Percentiles rank a stretch among this genome's conserved stretches.
Conservation (phyloP, 2,797 vertebrate genomes). For the Characodon lateralis region DNA sequence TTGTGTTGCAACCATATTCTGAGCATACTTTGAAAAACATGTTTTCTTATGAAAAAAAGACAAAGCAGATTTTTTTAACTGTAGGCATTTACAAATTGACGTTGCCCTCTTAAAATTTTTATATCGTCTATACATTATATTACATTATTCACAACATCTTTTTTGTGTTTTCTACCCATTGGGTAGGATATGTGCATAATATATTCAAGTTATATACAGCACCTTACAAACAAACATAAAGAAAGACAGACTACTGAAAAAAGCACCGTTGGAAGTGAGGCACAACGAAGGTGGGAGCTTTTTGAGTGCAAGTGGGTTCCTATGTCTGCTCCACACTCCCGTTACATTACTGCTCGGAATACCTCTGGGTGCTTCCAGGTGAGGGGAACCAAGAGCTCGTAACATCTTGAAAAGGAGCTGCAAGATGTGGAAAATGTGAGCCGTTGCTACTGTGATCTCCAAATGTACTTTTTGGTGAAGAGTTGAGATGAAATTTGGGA, state of each 20-base stretch:
- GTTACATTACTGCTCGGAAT: conserved; percentile 60
- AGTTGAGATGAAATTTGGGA: conserved; percentile 2
- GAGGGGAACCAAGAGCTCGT: background rate
- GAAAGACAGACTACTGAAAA: conserved; percentile 86
- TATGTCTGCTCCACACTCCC: conserved; percentile 77
- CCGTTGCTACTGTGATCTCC: background rate
- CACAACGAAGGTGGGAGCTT: conserved; percentile 89
- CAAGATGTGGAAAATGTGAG: too few species aligned
- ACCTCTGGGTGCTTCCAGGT: conserved; percentile 32
- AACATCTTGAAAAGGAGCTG: background rate
- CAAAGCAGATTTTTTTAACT: conserved; percentile 82
- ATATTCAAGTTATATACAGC: conserved; percentile 97
- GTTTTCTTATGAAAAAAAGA: conserved; percentile 81
- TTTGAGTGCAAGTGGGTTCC: conserved; percentile 85
- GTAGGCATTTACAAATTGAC: conserved; percentile 93
- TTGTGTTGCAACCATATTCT: conserved; percentile 79
- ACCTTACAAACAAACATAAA: conserved; percentile 89
- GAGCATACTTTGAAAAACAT: conserved; percentile 88
- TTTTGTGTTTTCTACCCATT: conserved; percentile 92
- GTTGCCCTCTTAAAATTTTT: conserved; percentile 91
- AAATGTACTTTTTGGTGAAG: background rate
- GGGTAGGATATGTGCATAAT: conserved; percentile 99
- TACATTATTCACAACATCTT: conserved; percentile 93
- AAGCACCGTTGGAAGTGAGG: conserved; percentile 97
- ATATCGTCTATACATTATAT: conserved; percentile 94